Base-by-base conservation (phyloP, 2,888 invertebrate genomes). In the Dicyrtomina minuta region DNA sequence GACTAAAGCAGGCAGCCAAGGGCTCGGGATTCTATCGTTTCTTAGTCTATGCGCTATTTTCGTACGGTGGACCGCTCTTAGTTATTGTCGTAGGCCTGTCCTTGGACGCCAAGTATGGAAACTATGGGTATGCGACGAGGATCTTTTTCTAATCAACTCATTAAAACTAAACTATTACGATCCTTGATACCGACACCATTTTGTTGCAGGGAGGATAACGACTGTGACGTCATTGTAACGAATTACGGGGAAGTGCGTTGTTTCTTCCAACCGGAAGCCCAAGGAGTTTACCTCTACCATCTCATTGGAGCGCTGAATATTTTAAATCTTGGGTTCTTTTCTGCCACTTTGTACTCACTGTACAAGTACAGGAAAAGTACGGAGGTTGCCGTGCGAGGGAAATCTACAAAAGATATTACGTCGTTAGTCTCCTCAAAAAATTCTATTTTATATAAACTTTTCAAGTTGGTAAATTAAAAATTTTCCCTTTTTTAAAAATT, bases 51-150 rank as follows among this genome's bases (percentile, higher is more conserved):
- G 27, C 27, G 10, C 1, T 56, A 1, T 53, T 62, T 26, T 27
- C 62, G 1, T 56, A 26, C 26, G 68, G 68, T 20, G 68, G 61
- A 27, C 68, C 68, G 3, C n/a, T 68, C 5, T 3, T 68, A 12
- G 24, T 68, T 15, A 53, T 62, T 13, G 0, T 55, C 5, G 20
- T 55, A 0, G 62, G 62, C 20, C 6, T 55, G 0, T 4, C 62
- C 10, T 22, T 68, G 20, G 56, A 55, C 17, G n/a, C 12, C 4
- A 13, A 44, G 12, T 68, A 62, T 27, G 62, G 44, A 17, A 22
- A 61, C 4, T 4, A 61, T 26, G 55, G 41, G n/a, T n/a, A n/a
- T n/a, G n/a, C n/a, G n/a, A n/a, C n/a, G n/a, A n/a, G n/a, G n/a
- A n/a, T n/a, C n/a, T n/a, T n/a, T n/a, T n/a, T n/a, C n/a, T n/a